Conservation (phyloP, 2,888 invertebrate species). For the Hemicrepidius hirtus region DNA sequence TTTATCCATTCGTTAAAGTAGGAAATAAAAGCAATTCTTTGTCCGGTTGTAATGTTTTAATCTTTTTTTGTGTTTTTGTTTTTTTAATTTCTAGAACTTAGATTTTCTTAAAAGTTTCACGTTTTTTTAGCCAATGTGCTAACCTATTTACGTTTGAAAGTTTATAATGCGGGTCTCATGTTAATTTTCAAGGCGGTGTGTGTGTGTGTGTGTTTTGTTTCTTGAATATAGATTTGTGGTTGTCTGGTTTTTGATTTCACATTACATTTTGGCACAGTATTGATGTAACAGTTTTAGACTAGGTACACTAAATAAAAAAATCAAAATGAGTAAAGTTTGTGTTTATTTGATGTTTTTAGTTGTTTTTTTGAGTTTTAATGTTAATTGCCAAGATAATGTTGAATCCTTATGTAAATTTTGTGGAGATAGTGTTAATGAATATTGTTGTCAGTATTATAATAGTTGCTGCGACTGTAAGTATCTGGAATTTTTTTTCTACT, state of each 20-base stretch:
- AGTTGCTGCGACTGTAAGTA: conserved; percentile 57
- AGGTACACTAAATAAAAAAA: background rate
- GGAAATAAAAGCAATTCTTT: conserved; percentile 53
- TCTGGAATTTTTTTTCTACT: background rate
- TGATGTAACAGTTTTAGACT: conserved; percentile 2
- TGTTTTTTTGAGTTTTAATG: background rate
- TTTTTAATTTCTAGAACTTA: too few relatives aligned
- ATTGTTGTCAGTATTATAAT: conserved; percentile 55
- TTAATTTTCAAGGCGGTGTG: conserved; percentile 9
- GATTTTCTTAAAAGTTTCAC: background rate
- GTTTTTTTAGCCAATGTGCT: background rate
- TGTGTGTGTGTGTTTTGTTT: background rate
- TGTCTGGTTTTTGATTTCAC: background rate
- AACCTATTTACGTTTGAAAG: conserved; percentile 13
- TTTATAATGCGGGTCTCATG: background rate
- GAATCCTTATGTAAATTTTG: conserved; percentile 55
- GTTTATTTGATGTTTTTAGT: conserved; percentile 12
- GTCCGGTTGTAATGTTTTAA: too few relatives aligned
- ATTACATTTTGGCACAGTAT: conserved; percentile 13
- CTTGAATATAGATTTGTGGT: conserved; percentile 28
- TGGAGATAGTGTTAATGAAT: conserved; percentile 54
- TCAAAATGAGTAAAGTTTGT: conserved; percentile 15
- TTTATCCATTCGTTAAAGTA: conserved; percentile 75
- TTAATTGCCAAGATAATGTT: conserved; percentile 43
- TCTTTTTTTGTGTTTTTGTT: too few relatives aligned